Conservation (phyloP, 2,113 vertebrate genomes). For the Erythrocercus mccallii region DNA sequence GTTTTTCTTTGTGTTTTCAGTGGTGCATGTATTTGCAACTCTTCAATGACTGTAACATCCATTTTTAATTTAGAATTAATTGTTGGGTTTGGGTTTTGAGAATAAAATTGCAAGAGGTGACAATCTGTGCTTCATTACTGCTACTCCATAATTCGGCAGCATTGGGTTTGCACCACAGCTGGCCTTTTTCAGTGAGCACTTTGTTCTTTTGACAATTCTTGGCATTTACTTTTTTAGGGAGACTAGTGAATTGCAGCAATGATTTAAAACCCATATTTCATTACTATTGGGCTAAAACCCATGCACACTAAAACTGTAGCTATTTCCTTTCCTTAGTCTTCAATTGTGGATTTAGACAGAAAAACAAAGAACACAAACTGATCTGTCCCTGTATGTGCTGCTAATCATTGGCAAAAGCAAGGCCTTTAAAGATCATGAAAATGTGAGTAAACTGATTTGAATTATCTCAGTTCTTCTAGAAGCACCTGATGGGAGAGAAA, state of each 20-base stretch:
- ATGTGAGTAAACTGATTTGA: background rate
- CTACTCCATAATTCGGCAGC: background rate
- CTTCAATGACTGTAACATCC: background rate
- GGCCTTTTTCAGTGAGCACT: background rate
- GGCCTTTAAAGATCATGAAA: background rate
- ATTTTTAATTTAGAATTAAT: background rate
- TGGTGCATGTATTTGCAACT: background rate
- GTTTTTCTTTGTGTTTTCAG: background rate
- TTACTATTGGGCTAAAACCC: background rate
- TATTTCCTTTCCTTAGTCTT: background rate
- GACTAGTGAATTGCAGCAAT: background rate
- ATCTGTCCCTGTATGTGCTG: background rate
- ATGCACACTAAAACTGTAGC: background rate
- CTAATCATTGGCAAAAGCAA: background rate
- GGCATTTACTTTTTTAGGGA: background rate
- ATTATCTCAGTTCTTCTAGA: background rate
- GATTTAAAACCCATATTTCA: background rate
- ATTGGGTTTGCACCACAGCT: background rate
- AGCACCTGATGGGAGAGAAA: background rate
- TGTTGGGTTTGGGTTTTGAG: background rate
- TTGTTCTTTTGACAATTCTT: background rate
- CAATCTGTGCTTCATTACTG: background rate
- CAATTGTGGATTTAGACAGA: background rate
- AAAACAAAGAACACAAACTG: background rate
- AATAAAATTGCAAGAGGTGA: background rate